A percentile compares a stretch with the other conserved stretches of the same genome.
Evolutionary conservation across 2,113 vertebrate genomes (phyloP).

Genomic region (Phaetusa simplex): DNA sequence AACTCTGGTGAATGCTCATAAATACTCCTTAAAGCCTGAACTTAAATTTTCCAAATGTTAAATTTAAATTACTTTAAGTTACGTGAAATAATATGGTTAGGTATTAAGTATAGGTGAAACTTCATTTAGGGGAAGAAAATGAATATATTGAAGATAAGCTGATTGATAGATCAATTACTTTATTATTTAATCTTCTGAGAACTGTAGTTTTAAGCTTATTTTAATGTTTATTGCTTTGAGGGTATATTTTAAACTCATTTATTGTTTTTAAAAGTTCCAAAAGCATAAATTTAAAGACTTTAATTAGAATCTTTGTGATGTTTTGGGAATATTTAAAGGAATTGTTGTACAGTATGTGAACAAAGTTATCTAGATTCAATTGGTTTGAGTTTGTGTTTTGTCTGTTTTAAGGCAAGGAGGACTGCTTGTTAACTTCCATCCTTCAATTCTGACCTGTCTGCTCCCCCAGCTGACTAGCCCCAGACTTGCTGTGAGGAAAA

Average conservation of each 20-base stretch:
- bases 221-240: not conserved
- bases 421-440: constrained; percentile 98
- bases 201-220: not conserved
- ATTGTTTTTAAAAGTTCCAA: not conserved
- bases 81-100: not conserved
- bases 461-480: constrained; percentile 98
- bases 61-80: not conserved
- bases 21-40: not conserved
- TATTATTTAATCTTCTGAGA: not conserved
- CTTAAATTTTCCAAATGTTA: not conserved
- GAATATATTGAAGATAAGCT: not conserved
- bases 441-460: constrained; percentile 98
- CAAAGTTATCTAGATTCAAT: constrained; percentile 48
- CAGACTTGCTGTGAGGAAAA: constrained; percentile 97
- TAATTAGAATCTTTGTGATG: not conserved
- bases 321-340: not conserved
- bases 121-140: not conserved
- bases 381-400: constrained; percentile 68
- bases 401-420: constrained; percentile 93
- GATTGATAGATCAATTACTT: not conserved
- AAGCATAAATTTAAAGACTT: not conserved
- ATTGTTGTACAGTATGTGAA: constrained; percentile 16
- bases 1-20: not conserved
- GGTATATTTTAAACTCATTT: not conserved
- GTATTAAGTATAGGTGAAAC: not conserved